Conservation (phyloP, 2,797 vertebrate genomes). For the Cynodonichthys magdalenae region DNA sequence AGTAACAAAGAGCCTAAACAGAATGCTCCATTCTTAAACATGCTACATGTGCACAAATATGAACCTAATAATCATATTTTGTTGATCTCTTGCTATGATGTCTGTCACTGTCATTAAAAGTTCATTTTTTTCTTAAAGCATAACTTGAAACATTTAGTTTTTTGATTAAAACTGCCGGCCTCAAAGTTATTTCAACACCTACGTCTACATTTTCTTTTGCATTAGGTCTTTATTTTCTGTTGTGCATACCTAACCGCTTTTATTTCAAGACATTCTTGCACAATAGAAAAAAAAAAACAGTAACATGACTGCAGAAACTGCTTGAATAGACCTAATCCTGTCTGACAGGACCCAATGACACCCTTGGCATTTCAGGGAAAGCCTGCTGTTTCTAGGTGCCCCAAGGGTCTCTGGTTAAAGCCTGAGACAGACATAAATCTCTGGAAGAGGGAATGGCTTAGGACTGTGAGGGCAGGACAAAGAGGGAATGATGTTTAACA, state of each 20-base stretch:
- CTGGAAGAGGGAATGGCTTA: conserved; percentile 47
- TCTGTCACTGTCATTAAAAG: too few relatives aligned
- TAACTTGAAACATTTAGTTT: too few relatives aligned
- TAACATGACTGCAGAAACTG: conserved; percentile 66
- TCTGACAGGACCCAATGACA: conserved; percentile 79
- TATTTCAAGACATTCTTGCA: conserved; percentile 37
- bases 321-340: conserved; percentile 72
- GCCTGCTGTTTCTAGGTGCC: conserved; percentile 65
- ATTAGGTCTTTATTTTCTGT: conserved; percentile 31
- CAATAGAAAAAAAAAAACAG: conserved; percentile 45
- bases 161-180: conserved; percentile 7
- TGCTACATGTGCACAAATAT: conserved; percentile 11
- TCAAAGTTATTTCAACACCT: conserved; percentile 26
- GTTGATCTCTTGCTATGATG: too few relatives aligned
- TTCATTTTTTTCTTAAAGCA: too few relatives aligned
- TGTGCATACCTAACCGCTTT: conserved; percentile 29
- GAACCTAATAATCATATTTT: background rate
- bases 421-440: conserved; percentile 66
- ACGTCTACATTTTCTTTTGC: conserved; percentile 35
- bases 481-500: conserved; percentile 50
- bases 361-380: conserved; percentile 79
- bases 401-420: conserved; percentile 66
- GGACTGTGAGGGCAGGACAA: conserved; percentile 43
- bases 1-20: conserved; percentile 18
- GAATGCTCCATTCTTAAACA: conserved; percentile 7